These are phyloP conservation scores for Seriola aureovittata DNA, from an alignment of 2,113 vertebrate species.

Conservation along the genomic window DNA sequence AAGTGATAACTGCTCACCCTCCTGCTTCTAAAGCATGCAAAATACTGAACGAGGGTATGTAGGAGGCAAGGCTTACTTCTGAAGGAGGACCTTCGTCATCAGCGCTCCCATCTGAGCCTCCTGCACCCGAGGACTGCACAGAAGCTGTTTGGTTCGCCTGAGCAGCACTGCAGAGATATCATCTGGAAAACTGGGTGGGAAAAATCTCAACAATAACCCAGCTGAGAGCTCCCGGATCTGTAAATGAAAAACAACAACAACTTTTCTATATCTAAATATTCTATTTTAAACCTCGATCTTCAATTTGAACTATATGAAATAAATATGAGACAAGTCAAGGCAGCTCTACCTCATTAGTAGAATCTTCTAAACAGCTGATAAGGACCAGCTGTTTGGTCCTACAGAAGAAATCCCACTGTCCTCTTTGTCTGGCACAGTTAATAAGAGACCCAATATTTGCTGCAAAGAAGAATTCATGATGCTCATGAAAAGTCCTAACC, in stretches of 20 bases:
- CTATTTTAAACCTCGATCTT: background rate
- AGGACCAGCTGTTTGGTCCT: constrained; percentile 83
- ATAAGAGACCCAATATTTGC: constrained; percentile 87
- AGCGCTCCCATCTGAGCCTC: constrained; percentile 90
- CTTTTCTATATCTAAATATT: background rate
- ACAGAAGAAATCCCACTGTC: constrained; percentile 90
- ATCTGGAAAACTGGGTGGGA: constrained; percentile 76
- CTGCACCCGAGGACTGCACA: constrained; percentile 89
- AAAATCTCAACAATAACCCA: constrained; percentile 85
- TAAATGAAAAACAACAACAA: background rate
- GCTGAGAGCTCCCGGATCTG: constrained; percentile 92
- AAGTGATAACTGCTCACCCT: background rate
- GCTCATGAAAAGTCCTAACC: background rate
- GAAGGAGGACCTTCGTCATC: constrained; percentile 87
- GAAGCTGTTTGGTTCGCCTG: constrained; percentile 73
- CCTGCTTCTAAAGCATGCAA: background rate
- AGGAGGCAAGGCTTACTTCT: constrained; percentile 83
- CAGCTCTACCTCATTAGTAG: constrained; percentile 89
- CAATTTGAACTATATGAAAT: background rate
- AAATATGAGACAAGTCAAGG: background rate
- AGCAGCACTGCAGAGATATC: constrained; percentile 79
- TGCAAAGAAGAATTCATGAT: constrained; percentile 43
- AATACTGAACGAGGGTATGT: background rate
- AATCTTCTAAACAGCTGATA: constrained; percentile 90
- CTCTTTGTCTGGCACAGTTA: constrained; percentile 76